Conservation (phyloP, 1,140 invertebrate genomes). For the Myzus persicae region DNA sequence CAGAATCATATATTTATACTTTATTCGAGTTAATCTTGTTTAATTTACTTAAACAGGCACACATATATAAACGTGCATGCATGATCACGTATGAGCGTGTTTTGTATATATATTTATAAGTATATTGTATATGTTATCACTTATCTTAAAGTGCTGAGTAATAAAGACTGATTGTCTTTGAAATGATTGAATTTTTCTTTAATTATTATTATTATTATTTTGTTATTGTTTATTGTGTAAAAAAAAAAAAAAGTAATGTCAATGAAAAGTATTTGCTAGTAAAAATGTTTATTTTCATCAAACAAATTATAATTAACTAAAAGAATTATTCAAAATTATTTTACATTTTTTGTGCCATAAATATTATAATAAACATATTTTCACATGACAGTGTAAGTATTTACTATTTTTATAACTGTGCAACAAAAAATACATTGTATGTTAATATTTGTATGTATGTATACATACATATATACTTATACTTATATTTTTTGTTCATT, state of each 20-base stretch:
- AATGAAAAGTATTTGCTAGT: not conserved
- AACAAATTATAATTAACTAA: not conserved
- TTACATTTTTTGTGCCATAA: conserved; percentile 47
- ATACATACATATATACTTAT: not conserved
- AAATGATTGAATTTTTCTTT: conserved; percentile 14
- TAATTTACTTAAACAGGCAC: not conserved
- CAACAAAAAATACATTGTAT: conserved; percentile 12
- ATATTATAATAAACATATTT: conserved; percentile 30
- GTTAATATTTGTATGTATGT: not conserved
- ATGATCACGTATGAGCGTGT: not conserved
- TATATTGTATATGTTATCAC: not conserved
- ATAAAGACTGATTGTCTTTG: conserved; percentile 49
- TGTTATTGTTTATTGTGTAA: conserved; percentile 16
- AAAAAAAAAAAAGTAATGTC: not conserved
- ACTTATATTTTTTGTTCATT: conserved; percentile 16
- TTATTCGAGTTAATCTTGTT: conserved; percentile 34
- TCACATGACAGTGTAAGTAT: conserved; percentile 23
- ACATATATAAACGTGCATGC: not conserved
- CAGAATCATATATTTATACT: not conserved
- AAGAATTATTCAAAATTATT: not conserved
- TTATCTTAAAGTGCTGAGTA: conserved; percentile 29
- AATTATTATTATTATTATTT: conserved; percentile 6
- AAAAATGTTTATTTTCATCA: conserved; percentile 14
- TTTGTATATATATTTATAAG: not conserved
- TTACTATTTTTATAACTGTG: conserved; percentile 28